These are phyloP conservation scores for Icerya purchasi DNA, from an alignment of 2,888 invertebrate species.

Conservation along the genomic window DNA sequence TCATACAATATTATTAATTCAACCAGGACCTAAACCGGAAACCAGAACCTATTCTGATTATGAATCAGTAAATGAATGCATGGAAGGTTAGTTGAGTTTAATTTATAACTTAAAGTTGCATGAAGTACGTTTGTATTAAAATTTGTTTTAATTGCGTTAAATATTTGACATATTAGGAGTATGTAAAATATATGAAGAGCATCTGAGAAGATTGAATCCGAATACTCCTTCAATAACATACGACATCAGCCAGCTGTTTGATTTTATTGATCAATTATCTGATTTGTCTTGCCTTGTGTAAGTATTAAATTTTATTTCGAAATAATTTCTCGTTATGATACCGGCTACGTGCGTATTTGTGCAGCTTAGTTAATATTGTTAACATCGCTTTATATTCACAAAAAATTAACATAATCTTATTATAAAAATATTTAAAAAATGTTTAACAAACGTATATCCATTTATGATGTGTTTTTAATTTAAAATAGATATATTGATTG, in stretches of 20 bases:
- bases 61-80: slow-evolving; percentile 90
- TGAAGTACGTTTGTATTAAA: too few relatives aligned
- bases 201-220: slow-evolving; percentile 84
- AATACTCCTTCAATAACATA: slow-evolving; percentile 93
- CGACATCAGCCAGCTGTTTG: slow-evolving; percentile 92
- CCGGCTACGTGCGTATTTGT: too few relatives aligned
- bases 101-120: not conserved
- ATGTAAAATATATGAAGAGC: slow-evolving; percentile 97
- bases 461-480: too few relatives aligned
- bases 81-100: slow-evolving; percentile 49
- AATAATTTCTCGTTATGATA: too few relatives aligned
- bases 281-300: slow-evolving; percentile 89
- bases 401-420: too few relatives aligned
- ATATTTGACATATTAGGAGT: slow-evolving; percentile 36
- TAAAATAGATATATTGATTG: too few relatives aligned
- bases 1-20: slow-evolving; percentile 91
- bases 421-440: too few relatives aligned
- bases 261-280: slow-evolving; percentile 86
- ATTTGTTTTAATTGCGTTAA: too few relatives aligned
- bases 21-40: slow-evolving; percentile 80
- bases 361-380: too few relatives aligned
- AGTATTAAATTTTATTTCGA: slow-evolving; percentile 22
- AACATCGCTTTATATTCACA: too few relatives aligned
- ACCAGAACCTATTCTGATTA: slow-evolving; percentile 96
- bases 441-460: too few relatives aligned